Evolutionary conservation across 2,797 vertebrate genomes (phyloP).

Genomic region (Thunnus albacares): DNA sequence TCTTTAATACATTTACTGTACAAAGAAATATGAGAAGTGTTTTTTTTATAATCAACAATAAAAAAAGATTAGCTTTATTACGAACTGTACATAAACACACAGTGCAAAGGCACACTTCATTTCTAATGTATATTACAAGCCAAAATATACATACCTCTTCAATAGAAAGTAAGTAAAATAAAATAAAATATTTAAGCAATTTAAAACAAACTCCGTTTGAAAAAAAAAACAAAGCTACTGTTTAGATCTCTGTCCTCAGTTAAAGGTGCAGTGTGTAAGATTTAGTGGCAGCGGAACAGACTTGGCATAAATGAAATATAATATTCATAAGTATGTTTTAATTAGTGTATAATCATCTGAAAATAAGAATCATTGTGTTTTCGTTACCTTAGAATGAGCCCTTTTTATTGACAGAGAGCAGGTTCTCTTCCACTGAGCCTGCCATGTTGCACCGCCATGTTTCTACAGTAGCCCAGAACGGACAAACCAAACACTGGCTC

Average conservation of each 20-base stretch:
- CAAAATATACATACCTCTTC: constrained; percentile 86
- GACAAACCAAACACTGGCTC: too few relatives aligned
- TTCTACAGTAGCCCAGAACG: too few relatives aligned
- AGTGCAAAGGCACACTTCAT: constrained; percentile 85
- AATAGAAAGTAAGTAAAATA: constrained; percentile 73
- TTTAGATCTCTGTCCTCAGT: constrained; percentile 35
- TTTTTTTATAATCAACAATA: constrained; percentile 82
- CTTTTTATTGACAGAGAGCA: too few relatives aligned
- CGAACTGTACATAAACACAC: constrained; percentile 88
- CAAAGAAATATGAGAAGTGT: constrained; percentile 43
- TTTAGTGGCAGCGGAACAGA: too few relatives aligned
- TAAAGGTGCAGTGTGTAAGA: background rate
- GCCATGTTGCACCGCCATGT: too few relatives aligned
- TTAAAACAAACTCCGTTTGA: constrained; percentile 59
- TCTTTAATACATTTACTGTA: constrained; percentile 45
- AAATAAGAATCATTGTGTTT: too few relatives aligned
- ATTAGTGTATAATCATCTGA: too few relatives aligned
- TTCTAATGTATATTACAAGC: constrained; percentile 83
- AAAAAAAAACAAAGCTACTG: constrained; percentile 57
- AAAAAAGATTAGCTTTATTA: constrained; percentile 88
- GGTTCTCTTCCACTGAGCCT: too few relatives aligned
- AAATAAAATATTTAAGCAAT: constrained; percentile 78
- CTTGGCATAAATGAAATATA: too few relatives aligned
- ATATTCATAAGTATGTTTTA: too few relatives aligned
- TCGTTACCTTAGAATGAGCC: too few relatives aligned